Evolutionary conservation across 2,888 invertebrate genomes (phyloP), one percentile per base, ranked within the genome.

Genomic region (Yponomeuta plumbellus): DNA sequence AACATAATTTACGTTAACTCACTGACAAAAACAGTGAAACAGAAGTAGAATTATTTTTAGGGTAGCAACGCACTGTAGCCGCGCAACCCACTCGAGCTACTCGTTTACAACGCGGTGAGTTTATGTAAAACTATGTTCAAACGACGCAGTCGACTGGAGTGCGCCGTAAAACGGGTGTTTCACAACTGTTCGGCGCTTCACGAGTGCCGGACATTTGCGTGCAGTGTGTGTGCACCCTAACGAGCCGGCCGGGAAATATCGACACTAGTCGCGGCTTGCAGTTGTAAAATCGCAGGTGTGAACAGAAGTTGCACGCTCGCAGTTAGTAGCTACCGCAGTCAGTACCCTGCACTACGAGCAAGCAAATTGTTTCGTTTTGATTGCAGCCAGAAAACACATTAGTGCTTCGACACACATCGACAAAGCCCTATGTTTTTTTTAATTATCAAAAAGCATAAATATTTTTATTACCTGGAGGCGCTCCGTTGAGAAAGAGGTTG

Each of bases 41-140:
- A 34, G 8, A 34, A 34, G 34, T 34, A 1, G 1, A 8, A 34
- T 5, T 34, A 34, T 34, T 34, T 34, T 34, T 8, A 34, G 8
- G 34, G 34, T 34, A 34, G 44, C 13, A 52, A 52, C 13, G 44
- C 44, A 52, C 13, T 52, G 44, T 52, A 17, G 17, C 44, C 44
- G 2, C 44, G 44, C 44, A 52, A 52, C 44, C 34, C 17, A 13
- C 44, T 52, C 44, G 17, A 52, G 44, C 44, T 17, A 52, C 44
- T 52, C 44, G 44, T 52, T 52, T 22, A 59, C 58, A 21, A 59
- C 26, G 62, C 39, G 62, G 62, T 26, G 62, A 62, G 26, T 39
- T 62, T 62, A 62, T 62, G 62, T 62, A 62, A 39, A 62, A 62
- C 62, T 62, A 62, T 62, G 62, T 39, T 39, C 39, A 10, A 39